Evolutionary conservation across 2,888 invertebrate species (phyloP).

Genomic region (Plagiodera versicolora): DNA sequence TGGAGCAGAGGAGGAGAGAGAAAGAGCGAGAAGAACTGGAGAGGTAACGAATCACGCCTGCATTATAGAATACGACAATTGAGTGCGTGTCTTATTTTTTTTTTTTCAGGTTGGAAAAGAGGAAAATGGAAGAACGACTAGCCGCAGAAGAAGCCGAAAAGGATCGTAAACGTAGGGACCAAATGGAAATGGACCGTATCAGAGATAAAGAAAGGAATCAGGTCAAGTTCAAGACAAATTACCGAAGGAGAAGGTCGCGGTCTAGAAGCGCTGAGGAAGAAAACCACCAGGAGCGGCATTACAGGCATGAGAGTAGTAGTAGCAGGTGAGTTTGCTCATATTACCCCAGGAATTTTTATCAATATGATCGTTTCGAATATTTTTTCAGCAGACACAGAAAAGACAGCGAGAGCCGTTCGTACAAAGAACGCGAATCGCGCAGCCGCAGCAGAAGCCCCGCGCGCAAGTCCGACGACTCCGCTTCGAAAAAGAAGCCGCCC

Average conservation of each 20-base stretch:
- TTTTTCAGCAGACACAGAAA: background rate
- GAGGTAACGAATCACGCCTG: background rate
- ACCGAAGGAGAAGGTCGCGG: slow-evolving; percentile 27
- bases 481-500: slow-evolving; percentile 43
- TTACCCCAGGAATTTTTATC: too few relatives aligned
- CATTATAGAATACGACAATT: too few relatives aligned
- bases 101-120: slow-evolving; percentile 42
- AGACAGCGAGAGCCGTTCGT: slow-evolving; percentile 23
- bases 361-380: too few relatives aligned
- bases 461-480: slow-evolving; percentile 11
- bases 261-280: slow-evolving; percentile 32
- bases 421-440: slow-evolving; percentile 20
- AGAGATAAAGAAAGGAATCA: slow-evolving; percentile 47
- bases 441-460: slow-evolving; percentile 26
- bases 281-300: slow-evolving; percentile 19
- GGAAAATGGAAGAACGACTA: slow-evolving; percentile 48
- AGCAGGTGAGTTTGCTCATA: too few relatives aligned
- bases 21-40: slow-evolving; percentile 49
- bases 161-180: slow-evolving; percentile 45
- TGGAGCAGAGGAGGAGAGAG: slow-evolving; percentile 48
- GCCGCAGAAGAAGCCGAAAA: slow-evolving; percentile 44
- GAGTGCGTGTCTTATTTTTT: too few relatives aligned
- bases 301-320: slow-evolving; percentile 18
- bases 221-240: slow-evolving; percentile 49
- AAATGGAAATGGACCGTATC: slow-evolving; percentile 49